Conservation (phyloP, 2,113 vertebrate species). For the Oryzias melastigma region DNA sequence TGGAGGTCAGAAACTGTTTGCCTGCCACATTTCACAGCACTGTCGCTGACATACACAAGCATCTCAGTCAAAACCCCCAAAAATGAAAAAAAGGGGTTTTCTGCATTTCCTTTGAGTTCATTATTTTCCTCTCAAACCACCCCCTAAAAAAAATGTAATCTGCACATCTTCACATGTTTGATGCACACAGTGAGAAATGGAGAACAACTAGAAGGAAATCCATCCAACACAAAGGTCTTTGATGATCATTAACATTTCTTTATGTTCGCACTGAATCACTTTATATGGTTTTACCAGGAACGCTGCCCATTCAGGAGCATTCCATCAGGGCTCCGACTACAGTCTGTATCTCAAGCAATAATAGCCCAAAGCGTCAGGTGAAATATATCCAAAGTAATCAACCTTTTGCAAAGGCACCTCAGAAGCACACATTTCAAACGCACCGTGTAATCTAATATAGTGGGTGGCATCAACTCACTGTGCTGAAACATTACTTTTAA, state of each 20-base stretch:
- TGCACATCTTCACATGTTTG: constrained; percentile 17
- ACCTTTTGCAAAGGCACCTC: constrained; percentile 89
- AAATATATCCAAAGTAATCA: constrained; percentile 93
- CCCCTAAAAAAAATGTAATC: constrained; percentile 7
- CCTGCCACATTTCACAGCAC: constrained; percentile 56
- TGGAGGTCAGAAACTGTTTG: constrained; percentile 74
- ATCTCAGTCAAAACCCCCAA: constrained; percentile 36
- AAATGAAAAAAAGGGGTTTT: neutral
- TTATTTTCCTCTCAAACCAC: constrained; percentile 20
- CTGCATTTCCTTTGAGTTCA: constrained; percentile 16
- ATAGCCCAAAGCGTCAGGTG: constrained; percentile 88
- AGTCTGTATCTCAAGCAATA: constrained; percentile 83
- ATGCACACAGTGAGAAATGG: constrained; percentile 22
- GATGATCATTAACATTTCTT: constrained; percentile 75
- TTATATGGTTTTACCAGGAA: constrained; percentile 81
- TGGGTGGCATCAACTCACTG: constrained; percentile 79
- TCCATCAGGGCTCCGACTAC: constrained; percentile 85
- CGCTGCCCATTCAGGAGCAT: constrained; percentile 80
- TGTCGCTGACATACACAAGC: constrained; percentile 29
- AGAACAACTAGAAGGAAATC: constrained; percentile 44
- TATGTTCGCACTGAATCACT: constrained; percentile 80
- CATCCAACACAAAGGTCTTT: constrained; percentile 74
- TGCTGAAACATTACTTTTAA: constrained; percentile 61
- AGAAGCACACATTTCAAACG: constrained; percentile 85
- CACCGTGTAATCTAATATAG: constrained; percentile 82